Evolutionary conservation across 2,797 vertebrate species (phyloP), one percentile per base, ranked within the genome.

Genomic region (Poeciliopsis infans): DNA sequence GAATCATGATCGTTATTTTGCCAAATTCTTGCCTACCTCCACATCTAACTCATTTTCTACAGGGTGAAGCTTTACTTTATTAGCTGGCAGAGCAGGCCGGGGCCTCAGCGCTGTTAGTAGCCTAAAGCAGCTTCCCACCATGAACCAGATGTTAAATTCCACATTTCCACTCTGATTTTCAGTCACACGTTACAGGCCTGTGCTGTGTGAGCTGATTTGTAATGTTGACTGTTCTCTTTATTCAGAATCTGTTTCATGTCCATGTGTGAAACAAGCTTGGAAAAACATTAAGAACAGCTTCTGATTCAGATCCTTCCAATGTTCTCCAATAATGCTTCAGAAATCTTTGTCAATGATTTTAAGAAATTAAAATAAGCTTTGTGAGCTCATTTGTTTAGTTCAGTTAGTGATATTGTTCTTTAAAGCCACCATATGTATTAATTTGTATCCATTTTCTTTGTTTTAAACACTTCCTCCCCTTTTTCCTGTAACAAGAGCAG

Each of bases 131-230:
- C 66, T 78, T 81, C 81, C 77, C 66, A 74, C 70, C 16, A 55
- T 76, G 72, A 80, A 31, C 76, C 79, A 87, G 61, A 86, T 78
- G 81, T 79, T 83, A 70, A 82, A 85, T 81, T 86, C 76, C 71
- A 73, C 73, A 74, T 72, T 53, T 86, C 81, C 64, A 74, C 36
- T 71, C 75, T 2, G 2, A 75, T 76, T 80, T 85, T 85, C 77
- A 69, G 64, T 81, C 55, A 79, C 51, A 28, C 36, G 18, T 25
- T 39, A 5, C 3, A 72, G 47, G 66, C 55, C 51, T 84, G n/a
- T 33, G 51, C 74, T 28, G 59, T 33, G 59, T 64, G 31, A 64
- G 59, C 2, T 70, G 7, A 15, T 18, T 51, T 31, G 83, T 74
- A 83, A 81, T 36, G 68, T 23, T 10, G 59, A 53, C 31, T 23